Percentiles rank a stretch among this genome's conserved stretches.
Evolutionary conservation across 2,888 invertebrate genomes (phyloP).

Genomic region (Diplazon laetatorius): DNA sequence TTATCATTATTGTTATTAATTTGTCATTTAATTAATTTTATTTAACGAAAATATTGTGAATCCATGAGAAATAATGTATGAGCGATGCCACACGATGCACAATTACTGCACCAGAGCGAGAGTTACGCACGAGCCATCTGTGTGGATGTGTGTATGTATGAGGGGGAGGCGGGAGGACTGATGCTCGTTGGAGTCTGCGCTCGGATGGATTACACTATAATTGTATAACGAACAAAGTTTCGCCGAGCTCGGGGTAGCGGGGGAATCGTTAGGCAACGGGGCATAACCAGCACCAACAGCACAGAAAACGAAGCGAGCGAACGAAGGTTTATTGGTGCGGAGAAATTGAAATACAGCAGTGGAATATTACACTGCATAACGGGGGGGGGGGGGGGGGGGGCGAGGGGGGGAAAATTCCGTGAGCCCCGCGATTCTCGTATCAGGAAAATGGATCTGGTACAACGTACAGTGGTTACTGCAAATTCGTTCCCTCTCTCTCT

Average conservation of each 20-base stretch:
- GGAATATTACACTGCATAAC: slow-evolving; percentile 11
- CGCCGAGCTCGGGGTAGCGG: slow-evolving; percentile 26
- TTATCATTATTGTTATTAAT: background rate
- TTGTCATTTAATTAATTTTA: too few species aligned
- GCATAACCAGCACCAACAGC: too few species aligned
- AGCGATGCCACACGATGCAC: background rate
- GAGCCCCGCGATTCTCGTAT: background rate
- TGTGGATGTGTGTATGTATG: too few species aligned
- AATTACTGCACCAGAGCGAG: background rate
- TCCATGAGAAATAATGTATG: too few species aligned
- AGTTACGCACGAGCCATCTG: background rate
- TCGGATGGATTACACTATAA: slow-evolving; percentile 52
- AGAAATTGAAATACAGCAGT: slow-evolving; percentile 7
- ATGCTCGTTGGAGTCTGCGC: background rate
- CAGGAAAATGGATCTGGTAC: background rate
- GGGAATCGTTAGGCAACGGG: slow-evolving; percentile 32
- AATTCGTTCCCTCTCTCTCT: slow-evolving; percentile 1
- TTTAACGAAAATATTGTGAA: too few species aligned
- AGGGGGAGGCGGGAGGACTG: background rate
- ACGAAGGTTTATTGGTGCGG: background rate
- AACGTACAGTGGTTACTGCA: background rate
- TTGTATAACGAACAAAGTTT: slow-evolving; percentile 54
- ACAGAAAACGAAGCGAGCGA: slow-evolving; percentile 17
- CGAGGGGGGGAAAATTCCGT: too few species aligned
- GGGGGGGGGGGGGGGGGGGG: too few species aligned